Percentiles rank a stretch among this genome's conserved stretches.
Conservation (phyloP, 2,113 vertebrate genomes). For the Bufo gargarizans region DNA sequence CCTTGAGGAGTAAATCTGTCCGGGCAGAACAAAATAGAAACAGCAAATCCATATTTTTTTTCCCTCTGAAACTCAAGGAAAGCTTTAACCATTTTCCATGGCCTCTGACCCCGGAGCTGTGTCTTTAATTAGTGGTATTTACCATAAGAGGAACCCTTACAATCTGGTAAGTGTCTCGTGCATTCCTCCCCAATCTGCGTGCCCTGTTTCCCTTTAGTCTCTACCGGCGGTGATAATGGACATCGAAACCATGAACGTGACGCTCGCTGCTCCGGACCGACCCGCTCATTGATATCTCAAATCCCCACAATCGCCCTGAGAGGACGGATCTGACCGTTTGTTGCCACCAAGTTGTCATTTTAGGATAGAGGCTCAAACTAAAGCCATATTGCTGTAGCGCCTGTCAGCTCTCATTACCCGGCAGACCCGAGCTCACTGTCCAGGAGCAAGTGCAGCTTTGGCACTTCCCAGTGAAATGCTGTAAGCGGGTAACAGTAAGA, state of each 20-base stretch:
- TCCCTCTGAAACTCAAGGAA: conserved; percentile 41
- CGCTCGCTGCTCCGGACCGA: background rate
- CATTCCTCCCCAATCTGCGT: conserved; percentile 43
- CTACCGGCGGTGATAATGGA: background rate
- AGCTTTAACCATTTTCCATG: conserved; percentile 51
- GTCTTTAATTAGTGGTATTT: conserved; percentile 51
- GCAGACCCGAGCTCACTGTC: conserved; percentile 50
- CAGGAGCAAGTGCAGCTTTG: conserved; percentile 56
- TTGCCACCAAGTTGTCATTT: conserved; percentile 47
- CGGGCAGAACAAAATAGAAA: conserved; percentile 55
- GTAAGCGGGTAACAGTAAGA: conserved; percentile 54
- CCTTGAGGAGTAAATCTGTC: conserved; percentile 45
- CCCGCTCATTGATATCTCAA: background rate
- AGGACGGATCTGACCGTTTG: background rate
- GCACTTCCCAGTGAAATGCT: conserved; percentile 34
- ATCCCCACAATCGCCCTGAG: background rate
- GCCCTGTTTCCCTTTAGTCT: conserved; percentile 49
- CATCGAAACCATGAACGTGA: conserved; percentile 11
- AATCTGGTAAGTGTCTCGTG: conserved; percentile 51
- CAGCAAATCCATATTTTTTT: conserved; percentile 17
- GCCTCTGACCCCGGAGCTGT: conserved; percentile 50
- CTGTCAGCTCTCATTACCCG: conserved; percentile 51
- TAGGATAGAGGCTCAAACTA: conserved; percentile 45
- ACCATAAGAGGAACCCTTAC: conserved; percentile 50
- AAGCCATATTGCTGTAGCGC: conserved; percentile 48